Base-by-base conservation (phyloP, 2,113 vertebrate genomes). In the Calonectris borealis region DNA sequence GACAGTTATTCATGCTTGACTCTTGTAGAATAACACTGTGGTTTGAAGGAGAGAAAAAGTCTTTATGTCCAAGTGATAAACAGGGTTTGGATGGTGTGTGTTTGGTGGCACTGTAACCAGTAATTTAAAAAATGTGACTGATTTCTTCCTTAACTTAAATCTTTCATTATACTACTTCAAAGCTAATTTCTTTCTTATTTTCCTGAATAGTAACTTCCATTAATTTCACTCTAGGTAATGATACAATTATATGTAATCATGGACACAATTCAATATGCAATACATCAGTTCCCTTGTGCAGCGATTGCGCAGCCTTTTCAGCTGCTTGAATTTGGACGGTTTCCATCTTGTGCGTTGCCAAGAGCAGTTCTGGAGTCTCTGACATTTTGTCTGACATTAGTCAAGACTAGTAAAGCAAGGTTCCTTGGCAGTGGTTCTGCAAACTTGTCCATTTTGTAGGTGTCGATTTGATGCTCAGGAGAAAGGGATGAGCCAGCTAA, bases 181-280 rank as follows among this genome's bases (percentile, higher is more conserved):
- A 97, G 88, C 95, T 96, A 94, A 97, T 97, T 96, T 95, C 87
- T 93, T 97, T 94, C 95, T 94, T 97, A 79, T 95, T 95, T 95
- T 81, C 89, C 94, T 96, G 96, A 97, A 96, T 96, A 94, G 91
- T 93, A 79, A 51, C 95, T 94, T 96, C 94, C 94, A 94, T 97
- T 98, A 97, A 98, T 97, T 97, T 98, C 94, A 97, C 91, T 97
- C 90, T 91, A 96, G 97, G 93, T 97, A 97, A 98, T 96, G 97
- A 97, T 90, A 96, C 95, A 97, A 97, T 98, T 97, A 94, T 93
- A 96, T 90, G 93, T 95, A 97, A 97, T 98, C 97, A 96, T 82
- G 93, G 96, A 91, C 93, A 91, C 80, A 58, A 92, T 97, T 97
- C 96, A 96, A 54, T 86, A 72, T 76, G 96, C 92, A 55, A 86